These are phyloP conservation scores for Philotrypesis tridentata DNA, from an alignment of 1,140 invertebrate genomes.

Conservation along the genomic window DNA sequence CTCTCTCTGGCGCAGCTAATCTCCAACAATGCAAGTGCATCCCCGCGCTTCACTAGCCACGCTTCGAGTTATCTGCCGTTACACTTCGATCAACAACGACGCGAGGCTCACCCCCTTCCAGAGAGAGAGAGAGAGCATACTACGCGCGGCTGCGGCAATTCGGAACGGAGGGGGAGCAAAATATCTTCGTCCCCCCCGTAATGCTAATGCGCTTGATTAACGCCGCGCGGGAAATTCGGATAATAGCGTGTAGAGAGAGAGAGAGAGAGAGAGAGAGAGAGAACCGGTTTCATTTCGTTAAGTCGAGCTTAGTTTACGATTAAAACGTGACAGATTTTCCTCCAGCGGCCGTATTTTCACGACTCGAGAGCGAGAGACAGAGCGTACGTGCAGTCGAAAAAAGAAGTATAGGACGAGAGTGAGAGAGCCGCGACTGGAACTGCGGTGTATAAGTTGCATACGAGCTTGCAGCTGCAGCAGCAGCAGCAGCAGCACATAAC, in stretches of 20 bases:
- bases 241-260: neutral
- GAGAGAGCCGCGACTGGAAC: neutral
- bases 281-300: neutral
- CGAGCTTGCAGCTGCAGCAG: conserved; percentile 9
- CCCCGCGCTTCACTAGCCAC: conserved; percentile 62
- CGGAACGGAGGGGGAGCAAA: conserved; percentile 37
- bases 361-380: neutral
- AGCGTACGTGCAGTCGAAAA: no score
- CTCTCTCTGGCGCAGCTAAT: no score
- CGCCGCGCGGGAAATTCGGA: neutral
- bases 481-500: no score
- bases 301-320: neutral
- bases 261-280: no score
- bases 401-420: no score
- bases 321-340: neutral
- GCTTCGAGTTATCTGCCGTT: conserved; percentile 69
- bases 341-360: neutral
- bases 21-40: conserved; percentile 67
- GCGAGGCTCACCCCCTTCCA: conserved; percentile 45
- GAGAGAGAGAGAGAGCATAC: no score
- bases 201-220: conserved; percentile 19
- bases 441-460: neutral
- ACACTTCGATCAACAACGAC: conserved; percentile 71
- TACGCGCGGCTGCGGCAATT: no score
- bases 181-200: conserved; percentile 14